Evolutionary conservation across 1,140 invertebrate species (phyloP), one percentile per base, ranked within the genome.

Genomic region (Brachionus manjavacas): DNA sequence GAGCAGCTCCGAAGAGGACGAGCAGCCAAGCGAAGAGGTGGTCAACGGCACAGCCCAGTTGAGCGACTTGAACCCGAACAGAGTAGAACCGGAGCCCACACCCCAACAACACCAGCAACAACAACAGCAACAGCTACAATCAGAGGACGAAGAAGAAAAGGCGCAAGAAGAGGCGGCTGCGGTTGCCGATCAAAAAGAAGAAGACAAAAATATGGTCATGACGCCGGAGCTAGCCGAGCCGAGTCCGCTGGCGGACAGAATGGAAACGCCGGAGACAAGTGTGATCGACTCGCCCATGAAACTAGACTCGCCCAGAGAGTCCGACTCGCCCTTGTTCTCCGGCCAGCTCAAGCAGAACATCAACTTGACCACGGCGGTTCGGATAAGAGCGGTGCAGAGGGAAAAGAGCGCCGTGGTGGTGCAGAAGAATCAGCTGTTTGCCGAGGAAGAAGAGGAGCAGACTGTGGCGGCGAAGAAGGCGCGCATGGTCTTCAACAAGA

Each of bases 401-500:
- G 60, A 81, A 16, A 81, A 81, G 11, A 68, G 35, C 4, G 52
- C 60, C n/a, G n/a, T 39, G 7, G 16, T 46, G 52, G 52, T 60
- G 52, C 52, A 60, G 7, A 81, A 60, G 41, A 81, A 81, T 81
- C 79, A 81, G 28, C 12, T 43, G 14, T 81, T 81, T 81, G 79
- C 79, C 11, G 79, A 81, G 11, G 79, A 81, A 16, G 79, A 81
- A 79, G 84, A 83, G 64, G 85, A 35, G 39, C 85, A 83, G 16
- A 68, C 35, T 11, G 85, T 60, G 31, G 43, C 12, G 84, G 84
- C 84, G 80, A 84, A 72, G 85, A 87, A 25, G 87, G 87, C 46
- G 87, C 87, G 23, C 8, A 64, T 52, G 35, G 14, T 43, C 78
- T 39, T 93, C 92, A 94, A 94, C 86, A 46, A 35, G 9, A 70